Evolutionary conservation across 2,113 vertebrate species (phyloP).

Genomic region (Pyrgilauda ruficollis): DNA sequence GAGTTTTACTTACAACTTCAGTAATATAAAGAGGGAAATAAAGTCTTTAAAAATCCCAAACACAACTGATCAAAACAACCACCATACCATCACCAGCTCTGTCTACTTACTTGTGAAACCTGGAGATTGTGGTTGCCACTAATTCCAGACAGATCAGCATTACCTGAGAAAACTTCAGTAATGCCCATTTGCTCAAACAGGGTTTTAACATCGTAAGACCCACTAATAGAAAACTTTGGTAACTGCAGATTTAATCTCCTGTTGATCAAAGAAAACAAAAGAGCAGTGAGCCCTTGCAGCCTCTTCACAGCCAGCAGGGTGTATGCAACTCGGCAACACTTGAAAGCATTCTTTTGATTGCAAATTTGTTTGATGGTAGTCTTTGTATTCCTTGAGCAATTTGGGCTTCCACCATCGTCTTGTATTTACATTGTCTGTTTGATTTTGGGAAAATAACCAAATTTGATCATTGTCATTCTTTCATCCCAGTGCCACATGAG

Average conservation of each 20-base stretch:
- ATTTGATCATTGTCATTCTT: not conserved
- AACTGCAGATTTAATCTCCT: conserved; percentile 63
- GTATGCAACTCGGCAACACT: not conserved
- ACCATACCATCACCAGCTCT: not conserved
- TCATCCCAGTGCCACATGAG: not conserved
- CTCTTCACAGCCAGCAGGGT: not conserved
- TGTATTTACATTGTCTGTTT: not conserved
- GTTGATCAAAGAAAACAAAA: not conserved
- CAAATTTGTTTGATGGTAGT: not conserved
- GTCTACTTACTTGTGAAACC: conserved; percentile 79
- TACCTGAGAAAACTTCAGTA: conserved; percentile 76
- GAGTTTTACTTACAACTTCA: not conserved
- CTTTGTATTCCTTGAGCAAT: not conserved
- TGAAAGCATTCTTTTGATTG: not conserved
- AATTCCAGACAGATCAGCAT: conserved; percentile 81
- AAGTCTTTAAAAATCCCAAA: not conserved
- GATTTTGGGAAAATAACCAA: not conserved
- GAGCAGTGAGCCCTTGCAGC: not conserved
- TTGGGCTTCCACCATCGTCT: not conserved
- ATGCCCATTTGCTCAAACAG: conserved; percentile 82
- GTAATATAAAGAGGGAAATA: not conserved
- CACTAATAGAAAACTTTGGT: conserved; percentile 85
- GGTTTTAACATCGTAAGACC: conserved; percentile 69
- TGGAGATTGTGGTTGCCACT: conserved; percentile 53
- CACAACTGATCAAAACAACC: not conserved